phyloP scores from a whole-genome alignment of 2,797 vertebrate species.

The Pipistrellus nathusii region DNA sequence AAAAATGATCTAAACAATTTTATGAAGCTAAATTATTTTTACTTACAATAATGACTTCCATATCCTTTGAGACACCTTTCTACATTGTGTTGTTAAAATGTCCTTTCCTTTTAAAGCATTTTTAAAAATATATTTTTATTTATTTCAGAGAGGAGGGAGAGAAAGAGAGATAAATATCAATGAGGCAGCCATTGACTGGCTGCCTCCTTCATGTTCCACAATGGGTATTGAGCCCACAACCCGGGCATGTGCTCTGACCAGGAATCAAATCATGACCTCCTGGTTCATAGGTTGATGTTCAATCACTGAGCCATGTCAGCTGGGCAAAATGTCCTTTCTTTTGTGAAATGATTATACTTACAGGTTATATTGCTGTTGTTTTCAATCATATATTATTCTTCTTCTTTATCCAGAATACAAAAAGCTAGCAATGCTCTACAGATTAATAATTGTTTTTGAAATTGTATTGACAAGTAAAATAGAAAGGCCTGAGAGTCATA shows the following conservation, averaged over 20 bases:
- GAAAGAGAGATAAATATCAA: too few relatives aligned
- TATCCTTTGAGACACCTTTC: neutral
- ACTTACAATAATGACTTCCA: neutral
- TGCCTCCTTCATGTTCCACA: too few relatives aligned
- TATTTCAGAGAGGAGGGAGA: too few relatives aligned
- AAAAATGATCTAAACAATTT: neutral
- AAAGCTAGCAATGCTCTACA: neutral
- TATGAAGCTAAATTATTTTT: neutral
- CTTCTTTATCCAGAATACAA: neutral
- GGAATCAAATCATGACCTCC: too few relatives aligned
- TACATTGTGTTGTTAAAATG: neutral
- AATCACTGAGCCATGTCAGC: too few relatives aligned
- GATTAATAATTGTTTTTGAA: constrained; percentile 38
- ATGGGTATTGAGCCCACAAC: too few relatives aligned
- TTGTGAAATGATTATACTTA: constrained; percentile 2
- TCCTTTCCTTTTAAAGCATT: neutral
- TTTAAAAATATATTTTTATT: too few relatives aligned
- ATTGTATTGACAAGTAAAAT: neutral
- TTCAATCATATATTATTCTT: neutral
- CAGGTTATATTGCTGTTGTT: neutral
- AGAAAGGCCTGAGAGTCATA: neutral
- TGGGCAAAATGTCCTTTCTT: neutral
- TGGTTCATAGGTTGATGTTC: too few relatives aligned
- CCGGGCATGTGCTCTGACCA: too few relatives aligned
- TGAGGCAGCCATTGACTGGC: too few relatives aligned